Percentiles rank a stretch among this genome's conserved stretches.
phyloP scores from a whole-genome alignment of 1,140 invertebrate species.

The Rhyacophila brunnea region DNA sequence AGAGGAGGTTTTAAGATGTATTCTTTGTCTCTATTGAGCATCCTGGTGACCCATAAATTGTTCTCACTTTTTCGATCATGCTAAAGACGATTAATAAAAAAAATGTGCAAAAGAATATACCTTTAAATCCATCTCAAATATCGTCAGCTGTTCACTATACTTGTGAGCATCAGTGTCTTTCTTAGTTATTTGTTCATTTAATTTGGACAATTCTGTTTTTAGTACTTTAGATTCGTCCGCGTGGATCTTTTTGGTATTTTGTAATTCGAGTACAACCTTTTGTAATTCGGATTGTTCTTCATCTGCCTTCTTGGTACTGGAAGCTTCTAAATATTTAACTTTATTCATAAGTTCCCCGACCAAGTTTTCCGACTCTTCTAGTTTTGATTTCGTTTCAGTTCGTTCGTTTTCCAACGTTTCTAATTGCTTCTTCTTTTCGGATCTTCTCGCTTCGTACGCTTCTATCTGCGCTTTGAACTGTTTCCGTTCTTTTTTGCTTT shows the following conservation, averaged over 20 bases:
- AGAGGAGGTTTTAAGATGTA: too few relatives aligned
- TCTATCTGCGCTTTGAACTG: conserved; percentile 45
- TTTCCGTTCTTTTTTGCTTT: conserved; percentile 45
- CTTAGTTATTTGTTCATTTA: conserved; percentile 44
- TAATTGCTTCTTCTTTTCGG: conserved; percentile 52
- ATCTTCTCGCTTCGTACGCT: conserved; percentile 46
- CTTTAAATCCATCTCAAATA: conserved; percentile 48
- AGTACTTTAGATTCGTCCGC: conserved; percentile 39
- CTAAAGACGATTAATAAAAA: too few relatives aligned
- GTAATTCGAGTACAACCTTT: conserved; percentile 46
- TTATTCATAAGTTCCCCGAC: conserved; percentile 46
- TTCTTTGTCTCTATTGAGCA: too few relatives aligned
- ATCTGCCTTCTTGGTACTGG: conserved; percentile 40
- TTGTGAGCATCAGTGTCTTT: conserved; percentile 45
- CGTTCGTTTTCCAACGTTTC: conserved; percentile 49
- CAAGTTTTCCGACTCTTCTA: conserved; percentile 44
- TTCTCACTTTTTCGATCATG: too few relatives aligned
- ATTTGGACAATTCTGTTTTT: conserved; percentile 43
- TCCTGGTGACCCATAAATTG: too few relatives aligned
- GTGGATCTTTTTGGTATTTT: conserved; percentile 42
- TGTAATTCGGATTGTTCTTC: conserved; percentile 45
- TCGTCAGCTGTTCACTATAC: conserved; percentile 43
- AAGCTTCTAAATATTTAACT: conserved; percentile 45
- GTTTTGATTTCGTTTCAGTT: conserved; percentile 45
- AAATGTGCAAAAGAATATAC: conserved; percentile 36